Conservation (phyloP, 2,113 vertebrate genomes). For the Poeciliopsis prolifica region DNA sequence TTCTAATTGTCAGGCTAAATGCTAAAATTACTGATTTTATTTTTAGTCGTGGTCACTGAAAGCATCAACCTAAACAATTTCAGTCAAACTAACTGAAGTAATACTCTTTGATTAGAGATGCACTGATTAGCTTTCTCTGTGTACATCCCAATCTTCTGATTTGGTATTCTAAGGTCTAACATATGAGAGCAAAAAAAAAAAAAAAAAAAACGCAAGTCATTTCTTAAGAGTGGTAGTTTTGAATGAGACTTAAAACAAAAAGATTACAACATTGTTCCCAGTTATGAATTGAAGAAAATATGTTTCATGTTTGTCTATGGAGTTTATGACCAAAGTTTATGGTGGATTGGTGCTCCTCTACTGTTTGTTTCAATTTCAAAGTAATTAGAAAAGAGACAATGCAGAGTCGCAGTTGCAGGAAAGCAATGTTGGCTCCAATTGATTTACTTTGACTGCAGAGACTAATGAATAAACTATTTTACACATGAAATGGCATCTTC, state of each 20-base stretch:
- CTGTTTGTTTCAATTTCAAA: too few relatives aligned
- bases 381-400: background rate
- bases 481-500: background rate
- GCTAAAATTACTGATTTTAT: too few relatives aligned
- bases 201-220: background rate
- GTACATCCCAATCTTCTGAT: background rate
- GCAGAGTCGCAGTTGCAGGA: background rate
- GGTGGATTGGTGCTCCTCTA: too few relatives aligned
- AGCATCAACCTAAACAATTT: background rate
- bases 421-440: background rate
- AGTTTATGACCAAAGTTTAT: background rate
- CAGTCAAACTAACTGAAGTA: background rate
- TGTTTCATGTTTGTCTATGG: background rate
- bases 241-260: background rate
- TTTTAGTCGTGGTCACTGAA: background rate
- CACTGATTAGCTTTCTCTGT: background rate
- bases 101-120: background rate
- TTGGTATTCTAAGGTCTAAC: background rate
- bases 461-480: background rate
- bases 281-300: background rate
- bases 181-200: background rate
- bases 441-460: background rate
- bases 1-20: too few relatives aligned
- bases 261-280: background rate
- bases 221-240: background rate